Evolutionary conservation across 2,888 invertebrate species (phyloP).

Genomic region (Tipula confusa): DNA sequence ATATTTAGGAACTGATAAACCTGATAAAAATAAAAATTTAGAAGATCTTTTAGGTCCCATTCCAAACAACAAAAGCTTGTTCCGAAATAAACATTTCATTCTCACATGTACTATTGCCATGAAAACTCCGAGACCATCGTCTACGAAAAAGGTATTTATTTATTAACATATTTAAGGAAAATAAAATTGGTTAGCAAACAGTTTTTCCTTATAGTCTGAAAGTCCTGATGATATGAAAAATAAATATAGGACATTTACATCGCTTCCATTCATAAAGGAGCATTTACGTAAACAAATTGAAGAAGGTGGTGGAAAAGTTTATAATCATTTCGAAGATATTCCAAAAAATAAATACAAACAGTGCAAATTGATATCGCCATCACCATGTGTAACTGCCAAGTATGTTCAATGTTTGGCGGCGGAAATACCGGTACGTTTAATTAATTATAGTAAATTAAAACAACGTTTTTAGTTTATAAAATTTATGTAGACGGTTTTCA

Average conservation of each 20-base stretch:
- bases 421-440: constrained; percentile 51
- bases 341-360: constrained; percentile 54
- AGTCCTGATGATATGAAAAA: constrained; percentile 32
- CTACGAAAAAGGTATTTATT: not conserved
- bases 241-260: constrained; percentile 52
- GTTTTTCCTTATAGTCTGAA: constrained; percentile 28
- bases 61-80: constrained; percentile 49
- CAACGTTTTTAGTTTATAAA: too few species aligned
- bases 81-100: constrained; percentile 56
- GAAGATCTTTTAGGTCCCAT: constrained; percentile 54
- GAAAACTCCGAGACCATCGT: constrained; percentile 29
- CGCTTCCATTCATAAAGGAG: constrained; percentile 53
- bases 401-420: constrained; percentile 68
- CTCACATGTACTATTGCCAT: constrained; percentile 55
- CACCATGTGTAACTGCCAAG: constrained; percentile 69
- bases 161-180: not conserved
- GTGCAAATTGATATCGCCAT: constrained; percentile 61
- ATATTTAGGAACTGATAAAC: constrained; percentile 36
- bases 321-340: constrained; percentile 58
- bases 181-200: not conserved
- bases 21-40: constrained; percentile 33
- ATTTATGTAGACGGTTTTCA: too few species aligned
- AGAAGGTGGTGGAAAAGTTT: constrained; percentile 60
- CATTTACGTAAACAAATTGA: constrained; percentile 58
- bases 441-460: too few species aligned